These are phyloP conservation scores for Balanococcus diminutus DNA, from an alignment of 2,888 invertebrate species.

Conservation along the genomic window DNA sequence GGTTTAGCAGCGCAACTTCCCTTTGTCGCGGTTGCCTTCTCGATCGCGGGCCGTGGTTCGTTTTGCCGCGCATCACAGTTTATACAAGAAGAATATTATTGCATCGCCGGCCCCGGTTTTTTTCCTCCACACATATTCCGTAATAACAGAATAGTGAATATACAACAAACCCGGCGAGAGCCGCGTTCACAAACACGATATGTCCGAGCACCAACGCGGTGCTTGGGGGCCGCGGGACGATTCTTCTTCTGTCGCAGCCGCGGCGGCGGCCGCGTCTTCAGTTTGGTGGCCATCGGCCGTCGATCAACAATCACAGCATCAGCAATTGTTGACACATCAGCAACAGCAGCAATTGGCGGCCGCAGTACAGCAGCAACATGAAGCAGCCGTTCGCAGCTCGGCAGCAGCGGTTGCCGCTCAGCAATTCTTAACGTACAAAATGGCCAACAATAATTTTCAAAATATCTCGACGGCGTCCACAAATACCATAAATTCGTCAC, in stretches of 20 bases:
- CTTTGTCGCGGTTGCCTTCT: slow-evolving; percentile 32
- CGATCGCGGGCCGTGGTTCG: slow-evolving; percentile 39
- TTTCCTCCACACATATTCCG: slow-evolving; percentile 7
- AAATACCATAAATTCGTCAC: slow-evolving; percentile 51
- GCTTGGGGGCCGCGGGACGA: slow-evolving; percentile 56
- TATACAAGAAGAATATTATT: not conserved
- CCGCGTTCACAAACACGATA: slow-evolving; percentile 47
- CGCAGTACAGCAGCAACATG: slow-evolving; percentile 59
- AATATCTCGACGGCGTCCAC: slow-evolving; percentile 57
- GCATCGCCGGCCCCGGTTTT: slow-evolving; percentile 23
- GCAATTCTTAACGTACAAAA: slow-evolving; percentile 56
- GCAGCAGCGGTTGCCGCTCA: slow-evolving; percentile 57
- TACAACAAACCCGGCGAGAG: slow-evolving; percentile 30
- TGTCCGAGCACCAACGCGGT: slow-evolving; percentile 55
- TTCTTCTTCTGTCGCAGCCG: slow-evolving; percentile 50
- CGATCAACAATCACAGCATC: slow-evolving; percentile 60
- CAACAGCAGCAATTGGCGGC: slow-evolving; percentile 61
- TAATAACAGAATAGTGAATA: slow-evolving; percentile 26
- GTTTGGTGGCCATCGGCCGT: slow-evolving; percentile 64
- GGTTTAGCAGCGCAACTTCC: slow-evolving; percentile 52
- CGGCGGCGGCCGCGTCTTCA: slow-evolving; percentile 59
- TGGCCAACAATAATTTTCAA: slow-evolving; percentile 58
- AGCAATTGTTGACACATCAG: slow-evolving; percentile 59
- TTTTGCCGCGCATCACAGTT: slow-evolving; percentile 50
- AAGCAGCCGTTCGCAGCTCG: slow-evolving; percentile 46